Evolutionary conservation across 2,113 vertebrate genomes (phyloP).

Genomic region (Melanerpes formicivorus): DNA sequence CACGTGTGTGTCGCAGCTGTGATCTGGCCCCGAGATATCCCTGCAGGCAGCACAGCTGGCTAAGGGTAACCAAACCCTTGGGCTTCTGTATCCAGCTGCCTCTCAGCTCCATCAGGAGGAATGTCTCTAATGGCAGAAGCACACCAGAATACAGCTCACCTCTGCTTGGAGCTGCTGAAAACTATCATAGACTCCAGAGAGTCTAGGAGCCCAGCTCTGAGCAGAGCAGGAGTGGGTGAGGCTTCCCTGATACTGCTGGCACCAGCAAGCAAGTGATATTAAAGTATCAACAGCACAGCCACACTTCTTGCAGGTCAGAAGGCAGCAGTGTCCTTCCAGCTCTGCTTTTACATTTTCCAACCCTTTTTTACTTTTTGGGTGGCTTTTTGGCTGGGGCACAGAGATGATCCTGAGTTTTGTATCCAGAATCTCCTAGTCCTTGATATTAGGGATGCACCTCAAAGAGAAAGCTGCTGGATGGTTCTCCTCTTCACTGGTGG

Average conservation of each 20-base stretch:
- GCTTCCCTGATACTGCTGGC: constrained; percentile 53
- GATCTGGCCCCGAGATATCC: not conserved
- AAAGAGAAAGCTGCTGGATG: not conserved
- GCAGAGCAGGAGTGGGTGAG: constrained; percentile 73
- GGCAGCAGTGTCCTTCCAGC: not conserved
- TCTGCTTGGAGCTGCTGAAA: constrained; percentile 76
- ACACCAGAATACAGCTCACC: constrained; percentile 66
- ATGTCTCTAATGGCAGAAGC: not conserved
- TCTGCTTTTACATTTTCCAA: not conserved
- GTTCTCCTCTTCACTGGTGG: not conserved
- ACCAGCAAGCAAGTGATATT: constrained; percentile 2
- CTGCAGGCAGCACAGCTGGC: not conserved
- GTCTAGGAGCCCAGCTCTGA: constrained; percentile 70
- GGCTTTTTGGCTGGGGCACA: not conserved
- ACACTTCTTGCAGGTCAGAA: not conserved
- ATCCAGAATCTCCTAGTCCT: not conserved
- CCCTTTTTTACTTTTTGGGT: not conserved
- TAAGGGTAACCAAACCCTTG: not conserved
- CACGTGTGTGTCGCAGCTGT: not conserved
- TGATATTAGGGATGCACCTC: not conserved
- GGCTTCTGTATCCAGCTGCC: not conserved
- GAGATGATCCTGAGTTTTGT: not conserved
- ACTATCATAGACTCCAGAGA: constrained; percentile 79
- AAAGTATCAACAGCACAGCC: constrained; percentile 13
- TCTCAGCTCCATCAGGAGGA: not conserved